Conservation (phyloP, 2,888 invertebrate species). For the Argyra leucocephala region DNA sequence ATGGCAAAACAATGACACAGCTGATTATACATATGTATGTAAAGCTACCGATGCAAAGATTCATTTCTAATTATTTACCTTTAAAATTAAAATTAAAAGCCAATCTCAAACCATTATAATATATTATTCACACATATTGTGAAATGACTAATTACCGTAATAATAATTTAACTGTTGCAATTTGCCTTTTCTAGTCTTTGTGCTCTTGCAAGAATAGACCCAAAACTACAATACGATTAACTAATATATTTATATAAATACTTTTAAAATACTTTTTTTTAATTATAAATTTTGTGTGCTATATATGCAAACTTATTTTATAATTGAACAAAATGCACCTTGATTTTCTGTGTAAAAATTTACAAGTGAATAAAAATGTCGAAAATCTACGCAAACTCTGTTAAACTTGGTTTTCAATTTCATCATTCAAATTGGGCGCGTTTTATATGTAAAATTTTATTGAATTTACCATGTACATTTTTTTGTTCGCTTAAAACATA, state of each 20-base stretch:
- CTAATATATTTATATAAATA: not conserved
- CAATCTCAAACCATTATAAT: too few relatives aligned
- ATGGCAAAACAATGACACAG: not conserved
- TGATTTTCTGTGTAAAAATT: not conserved
- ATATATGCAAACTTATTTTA: too few relatives aligned
- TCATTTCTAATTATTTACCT: not conserved
- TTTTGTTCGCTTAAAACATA: too few relatives aligned
- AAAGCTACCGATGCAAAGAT: not conserved
- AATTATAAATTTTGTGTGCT: too few relatives aligned
- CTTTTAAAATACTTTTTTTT: not conserved
- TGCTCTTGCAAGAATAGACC: not conserved
- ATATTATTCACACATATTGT: not conserved
- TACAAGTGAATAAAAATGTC: constrained; percentile 1
- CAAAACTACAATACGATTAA: not conserved
- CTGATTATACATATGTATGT: not conserved
- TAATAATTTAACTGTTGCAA: not conserved
- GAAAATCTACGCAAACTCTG: not conserved
- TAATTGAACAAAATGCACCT: not conserved
- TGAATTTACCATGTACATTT: too few relatives aligned
- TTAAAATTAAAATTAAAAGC: not conserved
- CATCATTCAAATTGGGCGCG: not conserved
- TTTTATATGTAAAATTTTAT: too few relatives aligned
- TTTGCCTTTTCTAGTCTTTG: not conserved
- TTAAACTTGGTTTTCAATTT: not conserved
- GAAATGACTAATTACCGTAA: not conserved